Evolutionary conservation across 2,113 vertebrate genomes (phyloP).

Genomic region (Melanerpes formicivorus): DNA sequence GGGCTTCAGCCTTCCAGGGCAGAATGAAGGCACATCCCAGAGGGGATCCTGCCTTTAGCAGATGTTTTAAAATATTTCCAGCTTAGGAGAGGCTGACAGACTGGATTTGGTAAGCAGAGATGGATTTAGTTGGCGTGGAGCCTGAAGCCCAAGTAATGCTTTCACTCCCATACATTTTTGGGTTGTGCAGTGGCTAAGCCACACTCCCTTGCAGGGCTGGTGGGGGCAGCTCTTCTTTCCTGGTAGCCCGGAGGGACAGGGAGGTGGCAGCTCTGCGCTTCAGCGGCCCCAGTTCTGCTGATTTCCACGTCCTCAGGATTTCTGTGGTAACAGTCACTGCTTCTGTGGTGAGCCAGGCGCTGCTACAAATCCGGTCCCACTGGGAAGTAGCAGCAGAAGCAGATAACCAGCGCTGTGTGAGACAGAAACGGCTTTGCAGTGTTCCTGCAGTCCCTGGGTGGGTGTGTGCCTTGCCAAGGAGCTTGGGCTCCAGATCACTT

Average conservation of each 20-base stretch:
- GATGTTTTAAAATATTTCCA: neutral
- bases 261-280: rapidly evolving
- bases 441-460: neutral
- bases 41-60: neutral
- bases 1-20: neutral
- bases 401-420: neutral
- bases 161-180: neutral
- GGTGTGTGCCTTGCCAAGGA: neutral
- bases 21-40: rapidly evolving
- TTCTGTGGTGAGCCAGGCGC: neutral
- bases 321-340: neutral
- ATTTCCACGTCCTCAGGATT: neutral
- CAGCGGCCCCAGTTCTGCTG: rapidly evolving
- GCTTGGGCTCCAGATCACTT: neutral
- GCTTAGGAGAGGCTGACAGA: neutral
- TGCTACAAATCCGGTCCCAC: neutral
- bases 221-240: neutral
- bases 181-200: neutral
- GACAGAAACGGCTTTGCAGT: neutral
- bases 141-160: neutral
- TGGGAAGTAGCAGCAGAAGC: neutral
- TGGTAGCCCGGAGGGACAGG: neutral
- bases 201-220: neutral
- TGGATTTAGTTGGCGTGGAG: neutral
- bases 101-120: neutral